Base-by-base conservation (phyloP, 2,113 vertebrate species). In the Chlorodrepanis virens region DNA sequence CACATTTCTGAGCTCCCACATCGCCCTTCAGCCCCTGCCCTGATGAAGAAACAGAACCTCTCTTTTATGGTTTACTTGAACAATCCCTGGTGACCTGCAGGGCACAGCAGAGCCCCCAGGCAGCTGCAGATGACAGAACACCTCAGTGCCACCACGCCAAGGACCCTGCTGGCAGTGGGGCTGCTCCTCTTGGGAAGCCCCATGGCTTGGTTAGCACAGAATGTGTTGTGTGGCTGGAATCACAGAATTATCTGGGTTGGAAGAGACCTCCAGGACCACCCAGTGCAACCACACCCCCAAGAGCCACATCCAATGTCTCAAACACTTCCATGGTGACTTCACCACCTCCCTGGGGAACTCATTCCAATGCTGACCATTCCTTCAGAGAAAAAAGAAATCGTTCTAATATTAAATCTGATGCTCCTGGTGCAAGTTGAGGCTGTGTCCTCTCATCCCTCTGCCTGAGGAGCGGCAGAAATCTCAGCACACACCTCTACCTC, bases 171-270 rank as follows among this genome's bases (percentile, higher is more conserved):
- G 61, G 57, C 21, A 39, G 29, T 2, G 0, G 10, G 52, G 45
- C 78, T 79, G 80, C 70, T 80, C 49, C 67, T 60, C 17, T 5
- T 2, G 23, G 28, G 15, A 14, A 15, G 21, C 70, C 9, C 52
- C 5, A 0, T 0, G 4, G 25, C 5, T 42, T 6, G 64, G 59
- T 4, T 16, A 47, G 4, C 2, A 10, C 54, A n/a, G 20, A 23
- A 56, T 14, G 33, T n/a, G 33, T 23, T 14, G 54, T 56, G 54
- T 22, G 31, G 33, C n/a, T 0, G 5, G n/a, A 45, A 27, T 54
- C 49, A 20, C 35, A 7, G 60, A 50, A 44, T 42, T 24, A 10
- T 8, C 19, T 0, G 0, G 19, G 10, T 0, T 42, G 57, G 57
- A 40, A 49, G 24, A 64, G 35, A 56, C 35, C 42, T 23, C 24